Evolutionary conservation across 2,113 vertebrate species (phyloP).

Genomic region (Osmerus mordax): DNA sequence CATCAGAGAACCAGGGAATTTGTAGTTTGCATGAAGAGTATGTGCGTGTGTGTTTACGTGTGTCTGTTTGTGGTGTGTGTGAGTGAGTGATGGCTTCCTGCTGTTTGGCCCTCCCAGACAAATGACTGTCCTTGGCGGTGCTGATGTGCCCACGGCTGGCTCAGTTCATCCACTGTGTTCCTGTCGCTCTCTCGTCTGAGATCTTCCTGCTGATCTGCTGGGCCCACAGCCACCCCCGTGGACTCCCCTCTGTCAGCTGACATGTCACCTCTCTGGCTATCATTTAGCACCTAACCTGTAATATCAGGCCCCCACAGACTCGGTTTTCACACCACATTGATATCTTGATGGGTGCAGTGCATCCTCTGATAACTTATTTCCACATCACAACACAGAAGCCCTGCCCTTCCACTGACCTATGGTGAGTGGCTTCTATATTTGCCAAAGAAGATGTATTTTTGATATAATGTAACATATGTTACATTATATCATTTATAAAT

Average conservation of each 20-base stretch:
- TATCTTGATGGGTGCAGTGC: no score
- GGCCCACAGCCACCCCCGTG: not conserved
- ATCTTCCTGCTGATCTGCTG: not conserved
- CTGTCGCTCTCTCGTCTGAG: not conserved
- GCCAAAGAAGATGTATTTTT: no score
- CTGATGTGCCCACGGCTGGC: not conserved
- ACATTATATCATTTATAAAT: no score
- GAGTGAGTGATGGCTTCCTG: not conserved
- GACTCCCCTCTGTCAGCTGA: not conserved
- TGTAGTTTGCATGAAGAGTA: not conserved
- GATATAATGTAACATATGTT: no score
- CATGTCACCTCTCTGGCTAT: not conserved
- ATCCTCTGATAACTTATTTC: no score
- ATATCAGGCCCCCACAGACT: no score
- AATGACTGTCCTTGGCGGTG: not conserved
- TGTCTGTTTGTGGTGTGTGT: constrained; percentile 8
- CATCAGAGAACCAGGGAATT: constrained; percentile 1
- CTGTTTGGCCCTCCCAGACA: not conserved
- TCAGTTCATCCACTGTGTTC: not conserved
- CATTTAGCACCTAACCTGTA: not conserved
- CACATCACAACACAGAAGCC: no score
- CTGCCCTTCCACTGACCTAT: no score
- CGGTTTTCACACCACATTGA: no score
- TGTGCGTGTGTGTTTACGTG: not conserved
- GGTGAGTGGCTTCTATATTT: no score